phyloP scores from a whole-genome alignment of 2,113 vertebrate species.

The Brevimyrus niger region DNA sequence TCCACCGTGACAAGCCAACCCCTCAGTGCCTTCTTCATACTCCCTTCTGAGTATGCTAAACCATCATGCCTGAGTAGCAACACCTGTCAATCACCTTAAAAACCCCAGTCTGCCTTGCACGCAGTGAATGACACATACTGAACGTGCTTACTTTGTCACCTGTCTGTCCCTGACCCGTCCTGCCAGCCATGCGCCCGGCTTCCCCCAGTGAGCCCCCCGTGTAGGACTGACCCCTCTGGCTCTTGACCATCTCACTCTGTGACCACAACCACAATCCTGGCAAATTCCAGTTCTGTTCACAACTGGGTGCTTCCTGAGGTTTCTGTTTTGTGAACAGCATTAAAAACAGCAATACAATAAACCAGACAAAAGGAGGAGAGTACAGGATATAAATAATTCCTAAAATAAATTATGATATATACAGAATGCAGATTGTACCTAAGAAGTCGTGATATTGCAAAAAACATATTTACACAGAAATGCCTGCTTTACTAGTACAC shows the following conservation, averaged over 20 bases:
- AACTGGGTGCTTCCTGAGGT: neutral
- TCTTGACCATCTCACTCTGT: neutral
- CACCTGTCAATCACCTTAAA: neutral
- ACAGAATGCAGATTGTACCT: neutral
- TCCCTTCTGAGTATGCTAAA: neutral
- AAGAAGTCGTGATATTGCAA: neutral
- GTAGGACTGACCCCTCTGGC: neutral
- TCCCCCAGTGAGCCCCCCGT: neutral
- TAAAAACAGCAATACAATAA: neutral
- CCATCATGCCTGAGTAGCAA: neutral
- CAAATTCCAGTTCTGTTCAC: neutral
- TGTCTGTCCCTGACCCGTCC: neutral
- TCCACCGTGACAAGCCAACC: neutral
- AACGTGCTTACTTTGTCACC: neutral
- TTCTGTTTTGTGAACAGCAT: neutral
- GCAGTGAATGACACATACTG: neutral
- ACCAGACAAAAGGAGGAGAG: neutral
- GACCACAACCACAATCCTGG: neutral
- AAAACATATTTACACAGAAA: neutral
- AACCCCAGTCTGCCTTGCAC: neutral
- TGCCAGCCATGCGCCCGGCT: neutral
- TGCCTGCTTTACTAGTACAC: neutral
- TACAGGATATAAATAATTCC: neutral
- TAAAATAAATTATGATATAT: neutral
- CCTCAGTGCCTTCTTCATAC: neutral